Conservation (phyloP, 2,888 invertebrate species). For the Pollenia labialis region DNA sequence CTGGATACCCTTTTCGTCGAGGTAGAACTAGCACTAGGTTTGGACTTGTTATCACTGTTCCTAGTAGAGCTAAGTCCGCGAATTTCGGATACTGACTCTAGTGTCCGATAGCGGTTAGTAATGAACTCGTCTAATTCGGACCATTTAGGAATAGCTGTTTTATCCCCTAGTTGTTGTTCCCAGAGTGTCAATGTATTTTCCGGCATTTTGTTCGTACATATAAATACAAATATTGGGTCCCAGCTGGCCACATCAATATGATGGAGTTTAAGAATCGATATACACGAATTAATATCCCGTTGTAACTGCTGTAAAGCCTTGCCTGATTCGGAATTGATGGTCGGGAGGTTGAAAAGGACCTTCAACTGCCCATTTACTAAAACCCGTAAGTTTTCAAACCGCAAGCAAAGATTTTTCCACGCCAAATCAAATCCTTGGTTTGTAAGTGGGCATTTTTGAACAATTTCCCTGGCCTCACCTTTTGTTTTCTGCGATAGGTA, state of each 20-base stretch:
- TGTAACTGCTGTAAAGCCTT: conserved; percentile 30
- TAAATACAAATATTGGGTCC: conserved; percentile 47
- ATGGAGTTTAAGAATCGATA: background rate
- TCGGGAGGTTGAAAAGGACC: conserved; percentile 21
- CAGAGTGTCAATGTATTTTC: conserved; percentile 33
- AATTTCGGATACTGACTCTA: conserved; percentile 46
- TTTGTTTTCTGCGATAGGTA: conserved; percentile 2
- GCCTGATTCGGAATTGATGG: conserved; percentile 11
- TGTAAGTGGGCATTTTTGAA: conserved; percentile 22
- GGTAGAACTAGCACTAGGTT: background rate
- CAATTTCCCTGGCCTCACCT: conserved; percentile 30
- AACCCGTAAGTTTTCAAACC: conserved; percentile 43
- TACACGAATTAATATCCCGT: conserved; percentile 38
- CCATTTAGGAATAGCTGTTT: conserved; percentile 33
- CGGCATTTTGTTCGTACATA: conserved; percentile 25
- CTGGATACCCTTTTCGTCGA: conserved; percentile 2
- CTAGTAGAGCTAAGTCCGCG: no score
- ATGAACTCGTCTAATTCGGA: conserved; percentile 28
- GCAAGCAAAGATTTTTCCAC: background rate
- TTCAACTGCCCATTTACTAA: conserved; percentile 45
- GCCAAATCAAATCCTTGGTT: conserved; percentile 34
- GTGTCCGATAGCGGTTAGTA: conserved; percentile 20
- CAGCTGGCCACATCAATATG: conserved; percentile 19
- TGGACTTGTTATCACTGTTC: background rate
- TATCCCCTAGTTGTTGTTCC: conserved; percentile 29